phyloP scores from a whole-genome alignment of 2,888 invertebrate species.

The Ethmia dodecea region DNA sequence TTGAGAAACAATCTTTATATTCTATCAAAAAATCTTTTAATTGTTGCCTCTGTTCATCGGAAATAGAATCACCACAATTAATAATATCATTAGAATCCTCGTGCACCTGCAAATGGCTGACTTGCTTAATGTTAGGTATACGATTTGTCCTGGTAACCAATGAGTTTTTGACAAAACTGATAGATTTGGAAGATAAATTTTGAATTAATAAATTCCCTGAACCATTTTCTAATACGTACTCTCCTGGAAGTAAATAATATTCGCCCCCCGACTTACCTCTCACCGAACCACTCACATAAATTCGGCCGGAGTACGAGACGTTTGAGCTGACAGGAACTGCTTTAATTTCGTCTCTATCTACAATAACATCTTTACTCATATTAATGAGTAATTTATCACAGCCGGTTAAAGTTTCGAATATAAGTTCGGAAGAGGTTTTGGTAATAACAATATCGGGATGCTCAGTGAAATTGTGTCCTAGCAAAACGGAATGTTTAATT shows the following conservation, averaged over 20 bases:
- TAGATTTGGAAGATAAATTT: neutral
- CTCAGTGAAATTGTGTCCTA: slow-evolving; percentile 8
- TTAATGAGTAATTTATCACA: neutral
- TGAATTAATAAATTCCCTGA: neutral
- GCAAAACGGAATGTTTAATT: neutral
- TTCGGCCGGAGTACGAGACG: neutral
- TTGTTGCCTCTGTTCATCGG: neutral
- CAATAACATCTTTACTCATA: neutral
- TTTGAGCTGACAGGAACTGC: neutral
- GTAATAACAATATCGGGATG: slow-evolving; percentile 1
- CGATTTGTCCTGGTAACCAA: neutral
- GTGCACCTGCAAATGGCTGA: neutral
- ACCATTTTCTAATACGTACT: slow-evolving; percentile 1
- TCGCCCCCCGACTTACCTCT: slow-evolving; percentile 1
- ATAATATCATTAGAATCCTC: neutral
- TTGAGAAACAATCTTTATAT: slow-evolving; percentile 16
- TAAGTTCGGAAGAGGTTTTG: slow-evolving; percentile 2
- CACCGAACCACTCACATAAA: slow-evolving; percentile 6
- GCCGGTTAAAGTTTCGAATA: neutral
- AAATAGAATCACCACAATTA: neutral
- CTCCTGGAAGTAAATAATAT: slow-evolving; percentile 4
- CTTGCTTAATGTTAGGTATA: neutral
- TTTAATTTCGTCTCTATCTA: neutral
- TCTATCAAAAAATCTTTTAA: slow-evolving; percentile 1
- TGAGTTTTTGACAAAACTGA: neutral